Percentiles rank a stretch among this genome's conserved stretches.
phyloP scores from a whole-genome alignment of 2,113 vertebrate genomes.

The Macquaria ambigua region DNA sequence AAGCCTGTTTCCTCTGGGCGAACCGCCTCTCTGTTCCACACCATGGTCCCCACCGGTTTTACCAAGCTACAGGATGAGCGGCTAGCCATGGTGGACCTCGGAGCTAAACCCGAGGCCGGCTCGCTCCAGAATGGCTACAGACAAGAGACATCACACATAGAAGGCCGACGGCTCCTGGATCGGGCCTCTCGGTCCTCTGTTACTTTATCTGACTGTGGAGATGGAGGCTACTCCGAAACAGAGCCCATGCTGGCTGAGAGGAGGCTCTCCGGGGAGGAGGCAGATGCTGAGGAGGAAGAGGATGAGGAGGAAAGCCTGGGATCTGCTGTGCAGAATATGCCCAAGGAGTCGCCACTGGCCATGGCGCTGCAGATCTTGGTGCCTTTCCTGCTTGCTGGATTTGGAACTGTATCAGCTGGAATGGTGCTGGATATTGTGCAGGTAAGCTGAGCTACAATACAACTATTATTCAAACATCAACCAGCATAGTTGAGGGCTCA shows the following conservation, averaged over 20 bases:
- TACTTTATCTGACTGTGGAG: slow-evolving; percentile 86
- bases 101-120: slow-evolving; percentile 87
- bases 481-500: neutral
- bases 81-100: slow-evolving; percentile 88
- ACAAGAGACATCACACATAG: slow-evolving; percentile 84
- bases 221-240: slow-evolving; percentile 85
- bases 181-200: slow-evolving; percentile 82
- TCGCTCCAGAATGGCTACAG: slow-evolving; percentile 85
- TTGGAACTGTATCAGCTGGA: slow-evolving; percentile 96
- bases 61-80: slow-evolving; percentile 93
- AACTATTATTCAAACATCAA: slow-evolving; percentile 7
- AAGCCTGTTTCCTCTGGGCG: slow-evolving; percentile 88
- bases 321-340: slow-evolving; percentile 72
- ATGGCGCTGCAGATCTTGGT: slow-evolving; percentile 95
- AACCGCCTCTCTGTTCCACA: slow-evolving; percentile 89
- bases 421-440: slow-evolving; percentile 98
- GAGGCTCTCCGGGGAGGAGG: slow-evolving; percentile 78
- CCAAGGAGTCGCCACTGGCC: slow-evolving; percentile 91
- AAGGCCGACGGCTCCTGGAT: slow-evolving; percentile 89
- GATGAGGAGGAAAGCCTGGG: slow-evolving; percentile 53
- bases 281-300: slow-evolving; percentile 44
- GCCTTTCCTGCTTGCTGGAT: slow-evolving; percentile 95
- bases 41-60: slow-evolving; percentile 94
- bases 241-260: slow-evolving; percentile 89
- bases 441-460: slow-evolving; percentile 78